Evolutionary conservation across 2,113 vertebrate genomes (phyloP).

Genomic region (Upupa epops): DNA sequence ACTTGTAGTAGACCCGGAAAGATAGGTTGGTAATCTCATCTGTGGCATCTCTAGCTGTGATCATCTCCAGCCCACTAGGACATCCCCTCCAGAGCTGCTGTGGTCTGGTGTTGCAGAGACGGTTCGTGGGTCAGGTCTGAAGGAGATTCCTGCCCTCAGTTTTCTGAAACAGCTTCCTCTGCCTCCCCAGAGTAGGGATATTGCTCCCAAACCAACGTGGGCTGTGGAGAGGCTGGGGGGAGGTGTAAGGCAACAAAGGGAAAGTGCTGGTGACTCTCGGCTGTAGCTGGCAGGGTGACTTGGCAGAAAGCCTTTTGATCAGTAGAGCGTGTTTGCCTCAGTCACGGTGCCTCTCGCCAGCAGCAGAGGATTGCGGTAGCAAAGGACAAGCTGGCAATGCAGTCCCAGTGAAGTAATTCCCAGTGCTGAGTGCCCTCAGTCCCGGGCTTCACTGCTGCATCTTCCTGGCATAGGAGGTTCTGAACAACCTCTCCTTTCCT

Average conservation of each 20-base stretch:
- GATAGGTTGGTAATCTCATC: not conserved
- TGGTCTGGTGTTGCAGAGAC: not conserved
- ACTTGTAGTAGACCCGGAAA: not conserved
- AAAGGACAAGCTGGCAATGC: not conserved
- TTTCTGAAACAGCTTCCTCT: not conserved
- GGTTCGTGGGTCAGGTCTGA: not conserved
- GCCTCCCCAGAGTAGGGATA: not conserved
- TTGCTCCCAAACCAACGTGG: not conserved
- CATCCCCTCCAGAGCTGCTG: not conserved
- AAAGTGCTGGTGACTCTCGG: not conserved
- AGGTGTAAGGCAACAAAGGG: not conserved
- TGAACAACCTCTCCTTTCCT: not conserved
- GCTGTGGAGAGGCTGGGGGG: not conserved
- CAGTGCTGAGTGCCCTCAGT: not conserved
- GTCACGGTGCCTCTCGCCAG: not conserved
- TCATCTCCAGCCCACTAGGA: not conserved
- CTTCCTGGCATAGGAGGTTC: not conserved
- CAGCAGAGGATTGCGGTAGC: not conserved
- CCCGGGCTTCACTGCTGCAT: not conserved
- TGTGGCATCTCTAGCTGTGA: not conserved
- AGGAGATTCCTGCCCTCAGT: not conserved
- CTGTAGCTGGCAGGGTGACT: constrained; percentile 19
- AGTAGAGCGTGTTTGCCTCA: not conserved
- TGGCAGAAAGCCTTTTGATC: constrained; percentile 22
- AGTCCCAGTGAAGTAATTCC: not conserved